Percentiles rank a stretch among this genome's conserved stretches.
phyloP scores from a whole-genome alignment of 2,888 invertebrate species.

The Protophormia terraenovae region DNA sequence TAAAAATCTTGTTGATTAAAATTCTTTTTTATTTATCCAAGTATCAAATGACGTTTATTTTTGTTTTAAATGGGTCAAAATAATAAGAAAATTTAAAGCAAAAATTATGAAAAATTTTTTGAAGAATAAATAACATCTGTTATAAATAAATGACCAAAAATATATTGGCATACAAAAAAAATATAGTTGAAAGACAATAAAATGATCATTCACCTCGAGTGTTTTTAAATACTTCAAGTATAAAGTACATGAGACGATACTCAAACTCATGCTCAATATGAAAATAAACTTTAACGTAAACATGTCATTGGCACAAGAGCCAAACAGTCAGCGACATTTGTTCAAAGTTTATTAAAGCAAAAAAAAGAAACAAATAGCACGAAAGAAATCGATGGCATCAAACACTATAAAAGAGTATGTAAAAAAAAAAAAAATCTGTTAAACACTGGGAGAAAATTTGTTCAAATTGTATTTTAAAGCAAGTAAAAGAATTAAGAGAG shows the following conservation, averaged over 20 bases:
- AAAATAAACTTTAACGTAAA: constrained; percentile 23
- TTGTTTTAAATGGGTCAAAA: constrained; percentile 27
- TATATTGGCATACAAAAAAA: constrained; percentile 25
- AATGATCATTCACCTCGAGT: constrained; percentile 64
- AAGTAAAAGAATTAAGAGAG: no score
- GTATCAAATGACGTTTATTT: constrained; percentile 32
- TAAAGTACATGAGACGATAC: background rate
- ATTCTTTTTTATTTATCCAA: constrained; percentile 4
- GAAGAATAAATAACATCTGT: constrained; percentile 41
- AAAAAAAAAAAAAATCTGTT: constrained; percentile 1
- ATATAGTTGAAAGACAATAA: constrained; percentile 48
- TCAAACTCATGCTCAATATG: background rate
- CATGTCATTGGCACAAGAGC: constrained; percentile 64
- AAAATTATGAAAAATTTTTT: background rate
- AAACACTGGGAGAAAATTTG: background rate
- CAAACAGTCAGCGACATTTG: constrained; percentile 45
- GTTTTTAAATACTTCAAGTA: constrained; percentile 29
- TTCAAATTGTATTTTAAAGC: no score
- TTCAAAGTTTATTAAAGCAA: constrained; percentile 25
- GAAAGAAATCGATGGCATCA: constrained; percentile 38
- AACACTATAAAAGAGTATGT: background rate
- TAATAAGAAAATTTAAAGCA: background rate
- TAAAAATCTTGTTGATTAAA: background rate
- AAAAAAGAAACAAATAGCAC: background rate
- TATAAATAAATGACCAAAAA: constrained; percentile 29